Conservation (phyloP, 2,797 vertebrate genomes). For the Myiotriccus ornatus region DNA sequence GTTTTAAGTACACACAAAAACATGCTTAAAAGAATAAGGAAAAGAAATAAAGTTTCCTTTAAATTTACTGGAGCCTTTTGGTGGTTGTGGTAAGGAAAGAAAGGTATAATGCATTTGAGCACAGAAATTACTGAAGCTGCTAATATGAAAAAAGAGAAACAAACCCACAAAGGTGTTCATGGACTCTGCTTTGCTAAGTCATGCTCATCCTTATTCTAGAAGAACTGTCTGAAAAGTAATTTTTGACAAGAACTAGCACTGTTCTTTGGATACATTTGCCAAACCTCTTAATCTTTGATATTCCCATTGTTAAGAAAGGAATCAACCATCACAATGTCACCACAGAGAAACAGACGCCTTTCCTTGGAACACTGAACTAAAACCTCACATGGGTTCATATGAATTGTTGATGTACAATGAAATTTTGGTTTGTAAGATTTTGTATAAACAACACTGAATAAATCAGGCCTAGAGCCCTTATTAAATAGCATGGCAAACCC, state of each 20-base stretch:
- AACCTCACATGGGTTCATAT: not conserved
- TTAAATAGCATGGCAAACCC: not conserved
- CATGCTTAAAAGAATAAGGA: not conserved
- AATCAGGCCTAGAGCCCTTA: not conserved
- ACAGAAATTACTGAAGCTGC: not conserved
- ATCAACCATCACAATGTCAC: not conserved
- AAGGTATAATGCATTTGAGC: not conserved
- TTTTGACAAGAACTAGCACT: not conserved
- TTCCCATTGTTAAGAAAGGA: not conserved
- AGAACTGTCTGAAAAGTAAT: not conserved
- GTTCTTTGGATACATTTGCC: not conserved
- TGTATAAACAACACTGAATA: not conserved
- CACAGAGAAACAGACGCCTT: accelerated
- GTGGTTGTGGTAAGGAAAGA: not conserved
- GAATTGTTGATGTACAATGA: not conserved
- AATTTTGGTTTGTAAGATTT: not conserved
- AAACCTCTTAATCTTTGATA: not conserved
- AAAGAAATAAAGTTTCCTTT: not conserved
- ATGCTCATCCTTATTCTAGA: not conserved
- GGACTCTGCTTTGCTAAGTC: not conserved
- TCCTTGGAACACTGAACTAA: not conserved
- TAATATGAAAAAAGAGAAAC: not conserved
- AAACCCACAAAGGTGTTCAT: not conserved
- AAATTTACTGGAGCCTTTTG: not conserved
- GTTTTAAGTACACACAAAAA: not conserved